Conservation (phyloP, 2,113 vertebrate genomes). For the Eretmochelys imbricata region DNA sequence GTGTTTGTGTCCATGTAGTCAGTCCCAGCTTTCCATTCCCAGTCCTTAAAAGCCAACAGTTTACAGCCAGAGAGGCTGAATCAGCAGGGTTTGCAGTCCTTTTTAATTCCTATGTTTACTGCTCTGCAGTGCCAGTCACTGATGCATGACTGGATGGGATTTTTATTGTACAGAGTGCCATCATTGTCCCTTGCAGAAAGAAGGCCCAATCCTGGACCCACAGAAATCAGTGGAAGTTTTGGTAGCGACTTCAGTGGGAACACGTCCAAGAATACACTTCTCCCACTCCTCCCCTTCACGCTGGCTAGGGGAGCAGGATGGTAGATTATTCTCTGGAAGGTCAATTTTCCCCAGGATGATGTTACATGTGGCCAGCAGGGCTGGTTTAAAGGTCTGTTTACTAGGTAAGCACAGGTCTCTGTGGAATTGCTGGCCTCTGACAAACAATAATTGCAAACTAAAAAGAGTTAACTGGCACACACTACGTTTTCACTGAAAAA, state of each 20-base stretch:
- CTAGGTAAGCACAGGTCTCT: rapidly evolving
- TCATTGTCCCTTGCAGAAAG: background rate
- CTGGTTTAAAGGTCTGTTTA: background rate
- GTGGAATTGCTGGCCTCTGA: background rate
- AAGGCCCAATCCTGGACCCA: background rate
- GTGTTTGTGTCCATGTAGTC: background rate
- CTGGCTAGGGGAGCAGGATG: background rate
- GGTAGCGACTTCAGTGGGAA: background rate
- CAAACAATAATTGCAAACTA: background rate
- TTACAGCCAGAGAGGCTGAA: background rate
- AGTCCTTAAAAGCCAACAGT: background rate
- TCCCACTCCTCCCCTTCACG: rapidly evolving
- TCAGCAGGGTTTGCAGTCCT: background rate
- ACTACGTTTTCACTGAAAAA: background rate
- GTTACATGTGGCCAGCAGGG: background rate
- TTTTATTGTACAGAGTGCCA: rapidly evolving
- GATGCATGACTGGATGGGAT: background rate
- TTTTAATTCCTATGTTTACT: background rate
- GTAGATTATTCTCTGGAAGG: background rate
- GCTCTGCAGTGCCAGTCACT: background rate
- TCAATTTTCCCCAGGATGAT: background rate
- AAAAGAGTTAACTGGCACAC: background rate
- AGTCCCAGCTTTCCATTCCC: background rate
- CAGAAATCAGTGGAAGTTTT: background rate
- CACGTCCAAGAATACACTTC: rapidly evolving